Conservation (phyloP, 2,797 vertebrate genomes). For the Bradypodion pumilum region DNA sequence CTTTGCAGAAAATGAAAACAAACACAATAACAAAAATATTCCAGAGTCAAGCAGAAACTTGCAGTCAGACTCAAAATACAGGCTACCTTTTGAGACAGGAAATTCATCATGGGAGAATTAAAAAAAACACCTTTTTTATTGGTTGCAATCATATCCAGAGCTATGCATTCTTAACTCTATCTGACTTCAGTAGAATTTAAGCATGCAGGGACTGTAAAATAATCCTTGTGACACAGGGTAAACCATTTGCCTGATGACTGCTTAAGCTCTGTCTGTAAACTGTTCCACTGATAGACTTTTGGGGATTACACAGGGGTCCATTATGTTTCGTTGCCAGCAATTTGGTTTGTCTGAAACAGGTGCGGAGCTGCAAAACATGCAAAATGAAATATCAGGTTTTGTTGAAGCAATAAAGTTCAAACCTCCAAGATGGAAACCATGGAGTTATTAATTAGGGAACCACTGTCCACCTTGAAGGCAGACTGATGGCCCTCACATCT, state of each 20-base stretch:
- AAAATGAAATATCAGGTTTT: too few relatives aligned
- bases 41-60: slow-evolving; percentile 26
- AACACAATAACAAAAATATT: slow-evolving; percentile 1
- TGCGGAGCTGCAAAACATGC: not conserved
- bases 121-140: not conserved
- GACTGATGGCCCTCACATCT: too few relatives aligned
- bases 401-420: too few relatives aligned
- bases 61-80: not conserved
- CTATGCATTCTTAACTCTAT: not conserved
- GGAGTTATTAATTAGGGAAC: too few relatives aligned
- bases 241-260: slow-evolving; percentile 10
- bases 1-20: slow-evolving; percentile 20
- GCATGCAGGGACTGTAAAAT: slow-evolving; percentile 34
- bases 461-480: too few relatives aligned
- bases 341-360: not conserved
- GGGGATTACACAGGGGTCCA: not conserved
- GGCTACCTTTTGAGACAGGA: slow-evolving; percentile 32
- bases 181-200: slow-evolving; percentile 29
- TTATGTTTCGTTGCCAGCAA: not conserved
- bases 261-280: not conserved
- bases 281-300: not conserved
- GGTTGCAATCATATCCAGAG: slow-evolving; percentile 14
- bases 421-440: too few relatives aligned
- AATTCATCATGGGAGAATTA: slow-evolving; percentile 1
- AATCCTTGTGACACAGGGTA: slow-evolving; percentile 10